Evolutionary conservation across 2,888 invertebrate species (phyloP).

Genomic region (Rhopalosiphum nymphaeae): DNA sequence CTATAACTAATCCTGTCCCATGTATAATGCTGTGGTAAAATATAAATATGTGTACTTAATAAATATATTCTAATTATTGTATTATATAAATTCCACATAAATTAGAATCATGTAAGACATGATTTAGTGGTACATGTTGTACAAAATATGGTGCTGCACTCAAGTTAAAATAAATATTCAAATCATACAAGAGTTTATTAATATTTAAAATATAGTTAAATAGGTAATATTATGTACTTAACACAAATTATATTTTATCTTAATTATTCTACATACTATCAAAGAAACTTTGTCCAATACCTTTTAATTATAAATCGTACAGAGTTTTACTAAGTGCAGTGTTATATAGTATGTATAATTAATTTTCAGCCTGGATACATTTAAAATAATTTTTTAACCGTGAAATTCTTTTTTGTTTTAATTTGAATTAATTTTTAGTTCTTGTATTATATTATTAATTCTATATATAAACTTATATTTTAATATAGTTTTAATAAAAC

Average conservation of each 20-base stretch:
- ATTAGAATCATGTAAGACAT: not conserved
- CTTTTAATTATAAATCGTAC: not conserved
- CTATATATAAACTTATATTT: not conserved
- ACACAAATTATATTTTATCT: not conserved
- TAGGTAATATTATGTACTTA: not conserved
- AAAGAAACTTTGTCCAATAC: not conserved
- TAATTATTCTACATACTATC: not conserved
- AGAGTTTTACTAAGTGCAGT: constrained; percentile 22
- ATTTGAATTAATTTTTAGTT: constrained; percentile 12
- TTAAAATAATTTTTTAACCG: not conserved
- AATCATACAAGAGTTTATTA: not conserved
- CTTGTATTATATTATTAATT: constrained; percentile 23
- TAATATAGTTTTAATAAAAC: constrained; percentile 39
- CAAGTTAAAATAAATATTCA: not conserved
- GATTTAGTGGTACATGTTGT: not conserved
- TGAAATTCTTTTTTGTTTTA: not conserved
- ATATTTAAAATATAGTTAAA: not conserved
- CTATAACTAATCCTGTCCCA: constrained; percentile 2
- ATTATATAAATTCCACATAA: constrained; percentile 5
- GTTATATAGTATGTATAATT: constrained; percentile 5
- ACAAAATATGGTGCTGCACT: constrained; percentile 34
- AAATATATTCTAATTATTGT: constrained; percentile 18
- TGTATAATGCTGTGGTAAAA: not conserved
- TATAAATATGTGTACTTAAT: constrained; percentile 18
- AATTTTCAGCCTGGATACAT: not conserved